Percentiles rank a stretch among this genome's conserved stretches.
Conservation (phyloP, 2,113 vertebrate species). For the Morone saxatilis region DNA sequence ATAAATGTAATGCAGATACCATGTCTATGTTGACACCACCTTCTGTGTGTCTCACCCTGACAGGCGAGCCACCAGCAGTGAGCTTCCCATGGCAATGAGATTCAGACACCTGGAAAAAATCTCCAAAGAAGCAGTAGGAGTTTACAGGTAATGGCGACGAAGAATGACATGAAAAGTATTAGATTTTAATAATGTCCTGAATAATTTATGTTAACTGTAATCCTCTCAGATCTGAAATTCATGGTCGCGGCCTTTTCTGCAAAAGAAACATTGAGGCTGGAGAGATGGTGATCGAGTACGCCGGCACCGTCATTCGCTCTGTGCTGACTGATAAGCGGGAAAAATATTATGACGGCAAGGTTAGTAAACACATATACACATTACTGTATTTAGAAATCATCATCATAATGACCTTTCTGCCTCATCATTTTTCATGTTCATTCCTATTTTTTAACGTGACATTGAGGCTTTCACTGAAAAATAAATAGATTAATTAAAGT, state of each 20-base stretch:
- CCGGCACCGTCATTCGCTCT: conserved; percentile 91
- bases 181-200: neutral
- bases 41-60: neutral
- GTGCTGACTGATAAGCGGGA: conserved; percentile 94
- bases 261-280: conserved; percentile 93
- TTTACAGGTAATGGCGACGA: conserved; percentile 87
- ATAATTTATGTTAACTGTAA: neutral
- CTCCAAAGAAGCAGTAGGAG: conserved; percentile 94
- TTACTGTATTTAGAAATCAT: neutral
- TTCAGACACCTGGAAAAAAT: conserved; percentile 93
- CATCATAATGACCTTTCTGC: neutral
- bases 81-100: conserved; percentile 95
- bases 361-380: conserved; percentile 52
- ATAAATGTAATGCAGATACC: neutral
- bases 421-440: neutral
- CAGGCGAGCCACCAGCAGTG: conserved; percentile 91
- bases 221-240: conserved; percentile 87
- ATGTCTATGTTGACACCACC: neutral
- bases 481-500: neutral
- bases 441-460: neutral
- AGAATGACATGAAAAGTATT: rapidly evolving
- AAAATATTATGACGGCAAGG: conserved; percentile 94
- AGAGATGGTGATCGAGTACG: conserved; percentile 95
- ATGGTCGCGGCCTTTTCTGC: conserved; percentile 92
- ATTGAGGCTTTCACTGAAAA: neutral